Percentiles rank a stretch among this genome's conserved stretches.
Conservation (phyloP, 2,888 invertebrate species). For the Sphaerophoria taeniata region DNA sequence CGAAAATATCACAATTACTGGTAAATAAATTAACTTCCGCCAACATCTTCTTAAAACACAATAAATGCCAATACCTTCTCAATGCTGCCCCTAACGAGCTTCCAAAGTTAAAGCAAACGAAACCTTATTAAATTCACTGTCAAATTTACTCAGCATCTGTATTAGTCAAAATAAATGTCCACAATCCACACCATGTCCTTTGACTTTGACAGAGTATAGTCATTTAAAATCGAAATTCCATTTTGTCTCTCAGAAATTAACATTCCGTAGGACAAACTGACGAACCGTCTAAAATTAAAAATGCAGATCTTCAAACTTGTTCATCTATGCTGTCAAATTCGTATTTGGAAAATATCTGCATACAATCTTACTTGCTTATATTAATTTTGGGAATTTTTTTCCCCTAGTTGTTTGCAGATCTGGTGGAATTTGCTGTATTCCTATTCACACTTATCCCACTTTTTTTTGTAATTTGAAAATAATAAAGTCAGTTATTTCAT, state of each 20-base stretch:
- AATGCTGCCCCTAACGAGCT: neutral
- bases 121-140: conserved; percentile 1
- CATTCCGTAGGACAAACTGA: too few relatives aligned
- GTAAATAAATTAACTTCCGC: too few relatives aligned
- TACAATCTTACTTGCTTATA: neutral
- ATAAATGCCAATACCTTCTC: too few relatives aligned
- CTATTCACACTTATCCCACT: neutral
- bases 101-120: neutral
- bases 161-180: too few relatives aligned
- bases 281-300: conserved; percentile 8
- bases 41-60: too few relatives aligned
- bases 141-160: neutral
- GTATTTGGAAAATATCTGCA: neutral
- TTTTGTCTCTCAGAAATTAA: neutral
- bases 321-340: conserved; percentile 1
- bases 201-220: neutral
- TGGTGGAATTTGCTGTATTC: neutral
- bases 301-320: neutral
- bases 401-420: neutral
- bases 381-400: neutral
- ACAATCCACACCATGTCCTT: neutral
- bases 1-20: too few relatives aligned
- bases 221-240: conserved; percentile 6
- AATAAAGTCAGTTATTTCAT: conserved; percentile 45
- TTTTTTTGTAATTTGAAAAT: conserved; percentile 14